phyloP scores from a whole-genome alignment of 2,113 vertebrate species.

The Noturus placidus region DNA sequence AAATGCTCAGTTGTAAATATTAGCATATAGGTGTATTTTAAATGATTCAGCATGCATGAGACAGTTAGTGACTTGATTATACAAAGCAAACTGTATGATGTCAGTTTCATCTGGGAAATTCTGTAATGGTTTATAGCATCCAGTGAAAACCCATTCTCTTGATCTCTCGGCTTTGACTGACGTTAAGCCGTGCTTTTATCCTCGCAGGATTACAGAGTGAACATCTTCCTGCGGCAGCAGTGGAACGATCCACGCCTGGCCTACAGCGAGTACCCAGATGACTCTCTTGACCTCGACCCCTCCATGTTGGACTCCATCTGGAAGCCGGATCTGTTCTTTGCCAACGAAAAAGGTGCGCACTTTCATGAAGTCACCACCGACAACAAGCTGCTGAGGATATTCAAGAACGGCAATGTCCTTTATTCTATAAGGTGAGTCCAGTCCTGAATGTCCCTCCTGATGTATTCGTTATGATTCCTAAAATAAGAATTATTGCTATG shows the following conservation, averaged over 20 bases:
- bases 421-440: conserved; percentile 89
- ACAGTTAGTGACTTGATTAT: neutral
- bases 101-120: neutral
- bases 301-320: conserved; percentile 98
- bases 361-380: conserved; percentile 98
- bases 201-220: conserved; percentile 90
- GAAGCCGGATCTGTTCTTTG: conserved; percentile 97
- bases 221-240: conserved; percentile 96
- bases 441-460: conserved; percentile 25
- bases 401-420: conserved; percentile 95
- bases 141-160: neutral
- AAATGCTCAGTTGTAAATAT: too few relatives aligned
- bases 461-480: neutral
- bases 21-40: neutral
- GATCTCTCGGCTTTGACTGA: conserved; percentile 1
- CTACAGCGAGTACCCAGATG: conserved; percentile 94
- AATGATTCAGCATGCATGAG: too few relatives aligned
- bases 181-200: conserved; percentile 30
- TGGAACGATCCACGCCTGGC: conserved; percentile 96
- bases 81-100: neutral
- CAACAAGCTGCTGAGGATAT: conserved; percentile 93
- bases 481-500: neutral
- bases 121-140: neutral
- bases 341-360: conserved; percentile 97
- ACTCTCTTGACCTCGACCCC: conserved; percentile 94